A percentile compares a stretch with the other conserved stretches of the same genome.
phyloP scores from a whole-genome alignment of 2,888 invertebrate species.

The Paralinhomoeus sp. region DNA sequence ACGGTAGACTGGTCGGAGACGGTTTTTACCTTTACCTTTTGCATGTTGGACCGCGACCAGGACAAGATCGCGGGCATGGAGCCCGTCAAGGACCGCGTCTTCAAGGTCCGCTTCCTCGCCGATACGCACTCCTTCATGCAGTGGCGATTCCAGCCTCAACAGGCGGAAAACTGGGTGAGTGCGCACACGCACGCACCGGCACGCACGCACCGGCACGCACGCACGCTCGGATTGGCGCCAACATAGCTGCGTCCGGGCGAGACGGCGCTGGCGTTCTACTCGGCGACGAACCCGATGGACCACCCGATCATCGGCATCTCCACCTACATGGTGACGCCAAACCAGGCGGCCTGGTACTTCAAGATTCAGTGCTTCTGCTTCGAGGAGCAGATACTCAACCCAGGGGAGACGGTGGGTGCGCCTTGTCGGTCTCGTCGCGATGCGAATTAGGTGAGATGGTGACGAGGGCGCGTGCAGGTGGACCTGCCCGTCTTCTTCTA shows the following conservation, averaged over 20 bases:
- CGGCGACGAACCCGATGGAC: conserved; percentile 75
- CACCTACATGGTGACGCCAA: conserved; percentile 90
- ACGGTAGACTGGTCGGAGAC: too few relatives aligned
- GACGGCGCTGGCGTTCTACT: conserved; percentile 92
- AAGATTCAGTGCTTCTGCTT: conserved; percentile 99
- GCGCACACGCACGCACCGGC: too few relatives aligned
- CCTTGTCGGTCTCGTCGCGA: too few relatives aligned
- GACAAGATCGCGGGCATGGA: conserved; percentile 52
- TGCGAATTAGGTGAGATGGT: too few relatives aligned
- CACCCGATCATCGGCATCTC: conserved; percentile 68
- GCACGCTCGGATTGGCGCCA: too few relatives aligned
- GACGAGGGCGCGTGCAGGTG: too few relatives aligned
- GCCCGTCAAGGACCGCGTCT: conserved; percentile 33
- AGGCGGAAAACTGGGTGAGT: conserved; percentile 52
- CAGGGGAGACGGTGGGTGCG: conserved; percentile 84
- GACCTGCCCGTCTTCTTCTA: conserved; percentile 99
- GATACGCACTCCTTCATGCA: conserved; percentile 71
- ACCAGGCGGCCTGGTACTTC: conserved; percentile 91
- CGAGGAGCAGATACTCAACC: conserved; percentile 89
- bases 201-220: too few relatives aligned
- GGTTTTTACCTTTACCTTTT: too few relatives aligned
- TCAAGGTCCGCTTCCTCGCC: conserved; percentile 65
- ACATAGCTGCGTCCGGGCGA: conserved; percentile 81
- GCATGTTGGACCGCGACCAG: conserved; percentile 46
- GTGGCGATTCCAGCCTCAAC: conserved; percentile 93